Percentiles rank a stretch among this genome's conserved stretches.
Conservation (phyloP, 2,888 invertebrate genomes). For the Chaitophorus viminalis region DNA sequence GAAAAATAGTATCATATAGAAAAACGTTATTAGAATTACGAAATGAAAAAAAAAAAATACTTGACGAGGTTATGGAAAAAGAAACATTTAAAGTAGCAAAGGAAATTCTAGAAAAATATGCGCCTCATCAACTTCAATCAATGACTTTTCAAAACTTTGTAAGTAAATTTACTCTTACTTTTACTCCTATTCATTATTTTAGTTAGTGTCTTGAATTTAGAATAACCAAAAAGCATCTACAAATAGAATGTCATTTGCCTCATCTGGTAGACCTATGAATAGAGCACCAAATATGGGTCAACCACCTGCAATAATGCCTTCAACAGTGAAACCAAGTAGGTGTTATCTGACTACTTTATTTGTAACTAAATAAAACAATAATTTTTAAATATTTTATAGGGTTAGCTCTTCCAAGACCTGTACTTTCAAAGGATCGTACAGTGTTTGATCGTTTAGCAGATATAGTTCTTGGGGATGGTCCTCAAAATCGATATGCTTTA, state of each 20-base stretch:
- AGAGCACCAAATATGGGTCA: not conserved
- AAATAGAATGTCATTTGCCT: slow-evolving; percentile 13
- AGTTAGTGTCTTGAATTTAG: slow-evolving; percentile 44
- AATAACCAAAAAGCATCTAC: slow-evolving; percentile 36
- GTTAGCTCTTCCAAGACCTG: slow-evolving; percentile 72
- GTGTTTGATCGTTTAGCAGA: slow-evolving; percentile 91
- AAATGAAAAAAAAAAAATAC: slow-evolving; percentile 85
- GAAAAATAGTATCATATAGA: slow-evolving; percentile 82
- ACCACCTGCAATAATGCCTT: slow-evolving; percentile 27
- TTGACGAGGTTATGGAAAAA: slow-evolving; percentile 96
- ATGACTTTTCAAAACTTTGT: slow-evolving; percentile 59
- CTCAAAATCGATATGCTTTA: slow-evolving; percentile 92
- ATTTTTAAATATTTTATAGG: slow-evolving; percentile 46
- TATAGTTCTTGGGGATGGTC: slow-evolving; percentile 94
- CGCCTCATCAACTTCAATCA: slow-evolving; percentile 71
- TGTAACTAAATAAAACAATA: not conserved
- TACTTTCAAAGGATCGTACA: slow-evolving; percentile 79
- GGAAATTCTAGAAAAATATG: slow-evolving; percentile 88
- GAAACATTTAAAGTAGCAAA: slow-evolving; percentile 97
- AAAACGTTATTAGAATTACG: slow-evolving; percentile 77
- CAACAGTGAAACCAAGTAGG: slow-evolving; percentile 42
- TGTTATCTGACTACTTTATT: not conserved
- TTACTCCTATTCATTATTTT: not conserved
- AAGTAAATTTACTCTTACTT: slow-evolving; percentile 28
- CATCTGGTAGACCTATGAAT: slow-evolving; percentile 15